A percentile compares a stretch with the other conserved stretches of the same genome.
phyloP scores from a whole-genome alignment of 1,140 invertebrate genomes.

The Ostrea denselamellosa region DNA sequence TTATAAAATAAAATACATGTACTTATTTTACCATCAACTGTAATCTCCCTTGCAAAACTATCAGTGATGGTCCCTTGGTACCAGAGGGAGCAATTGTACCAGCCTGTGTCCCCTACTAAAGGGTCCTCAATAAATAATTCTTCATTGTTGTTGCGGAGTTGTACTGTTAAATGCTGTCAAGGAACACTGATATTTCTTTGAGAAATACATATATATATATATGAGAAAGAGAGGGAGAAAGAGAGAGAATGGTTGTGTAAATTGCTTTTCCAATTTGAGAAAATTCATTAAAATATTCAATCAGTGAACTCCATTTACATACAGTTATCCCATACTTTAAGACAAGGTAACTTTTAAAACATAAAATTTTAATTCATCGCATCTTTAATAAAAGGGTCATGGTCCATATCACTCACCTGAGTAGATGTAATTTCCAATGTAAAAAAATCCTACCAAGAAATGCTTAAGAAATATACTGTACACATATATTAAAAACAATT shows the following conservation, averaged over 20 bases:
- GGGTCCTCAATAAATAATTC: background rate
- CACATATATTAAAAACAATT: no score
- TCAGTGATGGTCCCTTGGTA: background rate
- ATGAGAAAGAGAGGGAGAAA: no score
- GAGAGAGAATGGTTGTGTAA: no score
- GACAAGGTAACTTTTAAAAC: background rate
- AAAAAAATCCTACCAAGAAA: no score
- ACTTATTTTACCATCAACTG: slow-evolving; percentile 9
- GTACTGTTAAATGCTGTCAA: background rate
- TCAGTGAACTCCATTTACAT: background rate
- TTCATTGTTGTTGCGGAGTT: background rate
- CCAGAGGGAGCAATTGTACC: slow-evolving; percentile 36
- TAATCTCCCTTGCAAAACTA: background rate
- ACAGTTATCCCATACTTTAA: background rate
- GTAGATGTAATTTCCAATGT: background rate
- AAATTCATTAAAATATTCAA: background rate
- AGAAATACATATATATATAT: background rate
- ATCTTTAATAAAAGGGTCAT: background rate
- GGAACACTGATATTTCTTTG: background rate
- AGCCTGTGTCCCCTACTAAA: background rate
- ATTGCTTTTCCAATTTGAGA: background rate
- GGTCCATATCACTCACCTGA: background rate
- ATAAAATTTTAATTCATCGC: background rate
- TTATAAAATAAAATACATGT: no score
- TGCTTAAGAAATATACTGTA: no score